Evolutionary conservation across 2,113 vertebrate genomes (phyloP).

Genomic region (Scomber scombrus): DNA sequence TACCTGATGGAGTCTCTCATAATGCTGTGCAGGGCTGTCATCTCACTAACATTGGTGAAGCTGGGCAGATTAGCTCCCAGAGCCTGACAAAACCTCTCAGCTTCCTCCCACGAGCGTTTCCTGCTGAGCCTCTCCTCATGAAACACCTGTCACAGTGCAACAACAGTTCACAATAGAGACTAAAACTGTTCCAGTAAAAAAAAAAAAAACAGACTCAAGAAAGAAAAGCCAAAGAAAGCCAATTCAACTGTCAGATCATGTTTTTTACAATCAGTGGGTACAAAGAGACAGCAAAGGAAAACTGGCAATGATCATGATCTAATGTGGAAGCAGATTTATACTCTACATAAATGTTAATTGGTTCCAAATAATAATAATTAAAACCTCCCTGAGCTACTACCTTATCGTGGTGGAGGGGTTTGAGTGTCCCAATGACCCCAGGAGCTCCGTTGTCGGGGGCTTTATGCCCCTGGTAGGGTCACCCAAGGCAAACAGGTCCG

Average conservation of each 20-base stretch:
- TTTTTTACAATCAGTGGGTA: neutral
- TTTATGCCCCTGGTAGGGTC: too few species aligned
- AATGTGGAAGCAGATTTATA: too few species aligned
- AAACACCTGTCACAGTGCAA: conserved; percentile 88
- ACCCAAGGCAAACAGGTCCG: too few species aligned
- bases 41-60: conserved; percentile 86
- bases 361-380: too few species aligned
- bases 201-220: neutral
- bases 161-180: conserved; percentile 55
- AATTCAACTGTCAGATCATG: neutral
- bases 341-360: too few species aligned
- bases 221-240: neutral
- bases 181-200: neutral
- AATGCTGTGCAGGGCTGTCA: conserved; percentile 85
- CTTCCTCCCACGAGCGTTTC: conserved; percentile 95
- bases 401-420: too few species aligned
- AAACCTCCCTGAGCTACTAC: too few species aligned
- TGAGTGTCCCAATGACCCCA: too few species aligned
- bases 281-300: neutral
- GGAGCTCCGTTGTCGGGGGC: too few species aligned
- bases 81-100: conserved; percentile 92
- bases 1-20: conserved; percentile 90
- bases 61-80: conserved; percentile 93
- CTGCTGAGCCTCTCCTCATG: conserved; percentile 90
- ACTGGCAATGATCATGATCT: neutral